Conservation (phyloP, 2,888 invertebrate species). For the Sarcophaga carnaria region DNA sequence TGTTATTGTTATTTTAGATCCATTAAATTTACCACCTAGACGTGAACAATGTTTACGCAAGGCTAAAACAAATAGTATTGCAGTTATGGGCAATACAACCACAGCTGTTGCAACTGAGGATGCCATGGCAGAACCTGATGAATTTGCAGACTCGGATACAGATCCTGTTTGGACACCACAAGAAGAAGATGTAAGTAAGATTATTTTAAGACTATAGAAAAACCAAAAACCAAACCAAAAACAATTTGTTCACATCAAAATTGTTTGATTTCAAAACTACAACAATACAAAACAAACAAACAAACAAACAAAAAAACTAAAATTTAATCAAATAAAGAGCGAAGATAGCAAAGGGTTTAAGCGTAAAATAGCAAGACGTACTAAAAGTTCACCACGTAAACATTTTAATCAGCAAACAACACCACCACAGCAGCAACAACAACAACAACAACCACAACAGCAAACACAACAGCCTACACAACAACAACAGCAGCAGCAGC, state of each 20-base stretch:
- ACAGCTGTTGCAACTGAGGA: constrained; percentile 81
- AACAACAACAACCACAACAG: constrained; percentile 70
- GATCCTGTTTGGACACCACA: constrained; percentile 91
- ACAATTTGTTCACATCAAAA: constrained; percentile 62
- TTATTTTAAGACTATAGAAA: constrained; percentile 61
- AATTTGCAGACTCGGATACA: constrained; percentile 86
- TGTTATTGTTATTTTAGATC: constrained; percentile 77
- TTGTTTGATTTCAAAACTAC: constrained; percentile 60
- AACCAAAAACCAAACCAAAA: constrained; percentile 46
- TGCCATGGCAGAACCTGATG: constrained; percentile 83
- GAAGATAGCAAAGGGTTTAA: constrained; percentile 78
- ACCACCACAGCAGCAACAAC: constrained; percentile 71
- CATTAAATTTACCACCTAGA: constrained; percentile 83
- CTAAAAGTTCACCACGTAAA: constrained; percentile 77
- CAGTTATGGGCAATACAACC: constrained; percentile 81
- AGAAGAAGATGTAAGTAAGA: constrained; percentile 82
- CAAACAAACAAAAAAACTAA: constrained; percentile 36
- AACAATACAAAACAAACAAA: constrained; percentile 37
- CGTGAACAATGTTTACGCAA: constrained; percentile 86
- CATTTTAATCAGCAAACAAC: constrained; percentile 74
- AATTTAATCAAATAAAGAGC: constrained; percentile 54
- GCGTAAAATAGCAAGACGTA: constrained; percentile 77
- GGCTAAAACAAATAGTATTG: constrained; percentile 86
- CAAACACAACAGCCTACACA: constrained; percentile 67
- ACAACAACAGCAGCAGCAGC: constrained; percentile 68